These are phyloP conservation scores for Masticophis lateralis DNA, from an alignment of 2,797 vertebrate genomes.

Conservation along the genomic window DNA sequence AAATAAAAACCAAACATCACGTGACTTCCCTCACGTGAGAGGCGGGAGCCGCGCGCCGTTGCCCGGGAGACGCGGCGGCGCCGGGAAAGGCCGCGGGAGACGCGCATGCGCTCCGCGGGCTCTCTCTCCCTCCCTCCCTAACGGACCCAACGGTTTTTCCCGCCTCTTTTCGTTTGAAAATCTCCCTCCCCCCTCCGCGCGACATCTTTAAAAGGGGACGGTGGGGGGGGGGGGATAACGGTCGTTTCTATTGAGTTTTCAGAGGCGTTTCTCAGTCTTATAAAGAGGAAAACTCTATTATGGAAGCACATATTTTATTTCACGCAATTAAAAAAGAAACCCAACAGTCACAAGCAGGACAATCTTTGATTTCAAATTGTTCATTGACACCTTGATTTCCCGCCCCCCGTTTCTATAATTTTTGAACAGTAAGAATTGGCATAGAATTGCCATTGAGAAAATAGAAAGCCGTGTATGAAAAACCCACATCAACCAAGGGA, in stretches of 20 bases:
- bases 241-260: neutral
- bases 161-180: neutral
- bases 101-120: neutral
- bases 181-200: neutral
- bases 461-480: slow-evolving; percentile 53
- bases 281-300: slow-evolving; percentile 23
- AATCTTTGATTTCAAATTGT: slow-evolving; percentile 60
- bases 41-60: neutral
- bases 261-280: neutral
- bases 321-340: slow-evolving; percentile 50
- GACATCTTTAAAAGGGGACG: neutral
- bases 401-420: slow-evolving; percentile 37
- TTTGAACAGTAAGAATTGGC: slow-evolving; percentile 73
- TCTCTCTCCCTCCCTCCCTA: neutral
- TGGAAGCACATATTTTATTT: slow-evolving; percentile 70
- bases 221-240: neutral
- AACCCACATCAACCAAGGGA: slow-evolving; percentile 38
- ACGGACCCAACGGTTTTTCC: neutral
- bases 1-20: slow-evolving; percentile 57
- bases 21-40: slow-evolving; percentile 62
- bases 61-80: slow-evolving; percentile 17
- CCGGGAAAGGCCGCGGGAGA: neutral
- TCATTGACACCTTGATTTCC: slow-evolving; percentile 52
- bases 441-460: slow-evolving; percentile 77
- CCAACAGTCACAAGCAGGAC: slow-evolving; percentile 50